Evolutionary conservation across 30 jellyfish, hydroid and myxozoan genomes (phyloP).

Genomic region (Aurelia coerulea): DNA sequence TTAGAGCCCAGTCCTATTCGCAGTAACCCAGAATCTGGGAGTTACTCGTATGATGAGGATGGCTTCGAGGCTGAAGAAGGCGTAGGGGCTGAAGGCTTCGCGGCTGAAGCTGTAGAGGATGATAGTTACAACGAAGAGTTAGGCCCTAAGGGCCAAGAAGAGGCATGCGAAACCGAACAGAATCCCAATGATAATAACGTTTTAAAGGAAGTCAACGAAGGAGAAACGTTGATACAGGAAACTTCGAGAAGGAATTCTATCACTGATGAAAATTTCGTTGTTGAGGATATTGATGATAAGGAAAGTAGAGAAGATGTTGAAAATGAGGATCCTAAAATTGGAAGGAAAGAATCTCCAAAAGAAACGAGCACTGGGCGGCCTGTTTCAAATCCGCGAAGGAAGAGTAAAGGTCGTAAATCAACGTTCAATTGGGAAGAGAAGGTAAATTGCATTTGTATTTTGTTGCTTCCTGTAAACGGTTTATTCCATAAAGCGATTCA

Average conservation of each 20-base stretch:
- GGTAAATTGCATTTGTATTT: conserved; percentile 14
- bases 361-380: conserved; percentile 15
- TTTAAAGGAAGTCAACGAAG: conserved; percentile 15
- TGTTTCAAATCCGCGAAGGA: conserved; percentile 2
- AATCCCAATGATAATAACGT: background rate
- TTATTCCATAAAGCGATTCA: too few species aligned
- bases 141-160: background rate
- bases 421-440: conserved; percentile 63
- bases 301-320: conserved; percentile 13
- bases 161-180: background rate
- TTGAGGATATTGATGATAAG: conserved; percentile 2
- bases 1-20: conserved; percentile 7
- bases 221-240: background rate
- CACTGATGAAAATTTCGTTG: too few species aligned
- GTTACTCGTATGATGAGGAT: conserved; percentile 33
- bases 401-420: conserved; percentile 13
- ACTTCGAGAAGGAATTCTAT: background rate
- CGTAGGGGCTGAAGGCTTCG: conserved; percentile 13
- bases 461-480: too few species aligned
- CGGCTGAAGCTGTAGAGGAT: conserved; percentile 35
- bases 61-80: conserved; percentile 31
- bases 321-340: too few species aligned
- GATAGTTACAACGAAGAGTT: conserved; percentile 12
- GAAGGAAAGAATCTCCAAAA: conserved; percentile 6
- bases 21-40: conserved; percentile 33